Base-by-base conservation (phyloP, 2,888 invertebrate genomes). In the Itoplectis maculator region DNA sequence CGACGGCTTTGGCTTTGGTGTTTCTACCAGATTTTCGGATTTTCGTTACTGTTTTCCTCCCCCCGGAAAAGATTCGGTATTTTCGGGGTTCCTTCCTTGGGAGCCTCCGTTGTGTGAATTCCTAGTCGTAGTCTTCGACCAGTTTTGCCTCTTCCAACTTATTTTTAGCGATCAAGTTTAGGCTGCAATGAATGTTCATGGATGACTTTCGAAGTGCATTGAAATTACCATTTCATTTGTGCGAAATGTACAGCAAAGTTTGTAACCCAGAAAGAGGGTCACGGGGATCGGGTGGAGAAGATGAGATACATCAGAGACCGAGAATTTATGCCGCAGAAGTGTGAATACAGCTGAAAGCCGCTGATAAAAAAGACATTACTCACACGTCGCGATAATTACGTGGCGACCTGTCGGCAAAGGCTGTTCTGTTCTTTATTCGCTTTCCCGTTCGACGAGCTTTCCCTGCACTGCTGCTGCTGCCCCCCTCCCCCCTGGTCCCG, bases 311-410 rank as follows among this genome's bases (percentile, higher is more conserved):
- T 92, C 91, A 92, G 90, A 88, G 90, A 79, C 68, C 63, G 61
- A 59, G 40, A 51, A 73, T 49, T 15, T 68, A 49, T 68, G 49
- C 51, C 35, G 35, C 47, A 56, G n/a, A n/a, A 29, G 15, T 45
- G 54, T 35, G 47, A 74, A 81, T 88, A 88, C 91, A 91, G 92
- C 91, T 91, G 91, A n/a, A 85, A 79, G 77, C 79, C 79, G 83
- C 87, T 88, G 91, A 91, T 91, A 92, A 92, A 92, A 92, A 92
- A 89, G 88, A 89, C 91, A 92, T 92, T 92, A 92, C 88, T 92
- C 92, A 92, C 88, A 56, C 9, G 23, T 69, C 83, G 87, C 80
- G 89, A 89, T 91, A 92, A 92, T 92, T 92, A 89, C 89, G 88
- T 88, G 29, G n/a, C 82, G 85, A 83, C 82, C 77, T 85, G 83